Percentiles rank a stretch among this genome's conserved stretches.
Evolutionary conservation across 2,113 vertebrate species (phyloP).

Genomic region (Prunella himalayana): DNA sequence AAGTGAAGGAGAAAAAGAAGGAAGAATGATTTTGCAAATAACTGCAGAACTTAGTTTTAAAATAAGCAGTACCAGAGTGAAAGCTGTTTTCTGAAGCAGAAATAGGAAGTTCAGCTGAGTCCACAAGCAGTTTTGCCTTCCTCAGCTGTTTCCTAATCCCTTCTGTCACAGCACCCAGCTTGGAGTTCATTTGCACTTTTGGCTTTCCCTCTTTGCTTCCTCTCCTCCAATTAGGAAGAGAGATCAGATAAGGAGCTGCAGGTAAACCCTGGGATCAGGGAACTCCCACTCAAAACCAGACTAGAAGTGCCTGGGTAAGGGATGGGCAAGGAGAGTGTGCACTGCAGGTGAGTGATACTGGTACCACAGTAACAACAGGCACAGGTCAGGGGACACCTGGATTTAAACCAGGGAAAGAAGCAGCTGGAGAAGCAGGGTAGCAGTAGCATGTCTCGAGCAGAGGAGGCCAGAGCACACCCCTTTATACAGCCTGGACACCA

Average conservation of each 20-base stretch:
- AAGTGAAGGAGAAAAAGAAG: background rate
- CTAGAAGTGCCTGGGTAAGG: background rate
- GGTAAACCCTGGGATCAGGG: background rate
- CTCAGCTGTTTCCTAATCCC: background rate
- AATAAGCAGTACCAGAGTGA: background rate
- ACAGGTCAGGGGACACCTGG: background rate
- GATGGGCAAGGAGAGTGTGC: background rate
- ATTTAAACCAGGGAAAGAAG: background rate
- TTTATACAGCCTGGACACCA: background rate
- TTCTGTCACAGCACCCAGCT: background rate
- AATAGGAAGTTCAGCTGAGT: background rate
- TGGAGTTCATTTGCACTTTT: background rate
- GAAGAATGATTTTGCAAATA: background rate
- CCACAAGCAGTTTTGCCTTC: background rate
- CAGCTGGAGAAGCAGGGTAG: background rate
- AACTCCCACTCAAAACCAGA: background rate
- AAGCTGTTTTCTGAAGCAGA: background rate
- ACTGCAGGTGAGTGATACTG: background rate
- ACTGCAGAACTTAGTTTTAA: background rate
- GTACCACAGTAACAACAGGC: background rate
- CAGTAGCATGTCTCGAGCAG: background rate
- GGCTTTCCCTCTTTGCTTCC: background rate
- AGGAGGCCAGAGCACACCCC: background rate
- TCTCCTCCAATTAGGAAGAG: background rate
- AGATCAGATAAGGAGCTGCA: background rate